Evolutionary conservation across 2,797 vertebrate genomes (phyloP).

Genomic region (Pipistrellus kuhlii): DNA sequence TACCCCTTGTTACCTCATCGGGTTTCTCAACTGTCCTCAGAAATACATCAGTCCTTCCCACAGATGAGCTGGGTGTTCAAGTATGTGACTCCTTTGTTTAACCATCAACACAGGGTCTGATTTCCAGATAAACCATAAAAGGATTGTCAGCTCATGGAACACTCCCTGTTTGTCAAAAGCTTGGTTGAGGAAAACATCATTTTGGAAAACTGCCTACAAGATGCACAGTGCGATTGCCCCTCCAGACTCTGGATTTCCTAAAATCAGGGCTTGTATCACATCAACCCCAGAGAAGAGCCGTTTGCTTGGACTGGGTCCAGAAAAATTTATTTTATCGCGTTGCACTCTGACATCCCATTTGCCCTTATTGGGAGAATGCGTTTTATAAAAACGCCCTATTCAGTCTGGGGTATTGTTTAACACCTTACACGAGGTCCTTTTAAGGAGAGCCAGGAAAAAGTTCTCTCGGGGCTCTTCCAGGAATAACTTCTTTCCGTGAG

Average conservation of each 20-base stretch:
- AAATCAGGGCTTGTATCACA: neutral
- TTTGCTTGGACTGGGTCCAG: neutral
- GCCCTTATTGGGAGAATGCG: neutral
- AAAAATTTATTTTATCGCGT: neutral
- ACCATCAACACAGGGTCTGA: neutral
- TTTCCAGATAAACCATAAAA: neutral
- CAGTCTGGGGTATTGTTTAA: neutral
- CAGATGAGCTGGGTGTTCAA: neutral
- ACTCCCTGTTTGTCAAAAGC: neutral
- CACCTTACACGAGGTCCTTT: neutral
- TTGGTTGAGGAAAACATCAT: constrained; percentile 21
- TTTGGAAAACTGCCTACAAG: neutral
- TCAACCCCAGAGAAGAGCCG: neutral
- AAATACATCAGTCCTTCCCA: no score
- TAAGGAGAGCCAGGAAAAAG: neutral
- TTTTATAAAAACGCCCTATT: neutral
- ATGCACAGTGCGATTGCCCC: neutral
- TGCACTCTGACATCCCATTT: neutral
- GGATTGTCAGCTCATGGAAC: neutral
- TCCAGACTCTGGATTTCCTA: neutral
- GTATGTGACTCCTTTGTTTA: neutral
- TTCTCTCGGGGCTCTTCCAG: neutral
- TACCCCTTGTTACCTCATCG: neutral
- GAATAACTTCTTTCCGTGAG: neutral
- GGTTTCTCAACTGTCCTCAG: neutral